Conservation (phyloP, 1,140 invertebrate genomes). For the Dolichoris vasculosae region DNA sequence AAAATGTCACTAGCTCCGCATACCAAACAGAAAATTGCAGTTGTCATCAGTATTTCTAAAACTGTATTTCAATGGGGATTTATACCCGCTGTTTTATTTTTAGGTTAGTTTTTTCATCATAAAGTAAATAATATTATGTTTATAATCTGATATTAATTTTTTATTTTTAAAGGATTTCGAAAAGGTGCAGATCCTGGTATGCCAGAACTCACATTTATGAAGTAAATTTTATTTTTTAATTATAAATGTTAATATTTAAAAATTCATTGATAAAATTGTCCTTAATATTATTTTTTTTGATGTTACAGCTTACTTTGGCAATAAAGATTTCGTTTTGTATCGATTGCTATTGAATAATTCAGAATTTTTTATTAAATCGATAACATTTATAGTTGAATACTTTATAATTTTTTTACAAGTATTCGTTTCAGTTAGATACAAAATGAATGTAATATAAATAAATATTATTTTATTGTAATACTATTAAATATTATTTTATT, state of each 20-base stretch:
- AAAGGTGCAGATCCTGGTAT: slow-evolving; percentile 80
- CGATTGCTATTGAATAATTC: background rate
- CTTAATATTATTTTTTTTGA: slow-evolving; percentile 41
- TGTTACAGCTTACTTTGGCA: slow-evolving; percentile 75
- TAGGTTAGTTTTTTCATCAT: slow-evolving; percentile 75
- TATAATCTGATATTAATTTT: slow-evolving; percentile 46
- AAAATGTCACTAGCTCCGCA: slow-evolving; percentile 71
- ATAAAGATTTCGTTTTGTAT: slow-evolving; percentile 56
- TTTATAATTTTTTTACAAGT: slow-evolving; percentile 16
- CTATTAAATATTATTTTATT: background rate
- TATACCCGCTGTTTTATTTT: slow-evolving; percentile 80
- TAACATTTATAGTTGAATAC: background rate
- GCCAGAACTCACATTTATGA: slow-evolving; percentile 76
- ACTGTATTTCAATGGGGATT: slow-evolving; percentile 82
- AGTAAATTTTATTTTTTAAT: slow-evolving; percentile 67
- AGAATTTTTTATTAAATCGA: background rate
- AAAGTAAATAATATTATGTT: background rate
- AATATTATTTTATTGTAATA: slow-evolving; percentile 17
- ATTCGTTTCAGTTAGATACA: background rate
- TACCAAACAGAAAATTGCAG: slow-evolving; percentile 77
- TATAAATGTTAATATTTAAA: background rate
- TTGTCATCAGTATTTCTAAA: slow-evolving; percentile 77
- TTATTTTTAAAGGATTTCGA: slow-evolving; percentile 74
- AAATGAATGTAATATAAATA: slow-evolving; percentile 39
- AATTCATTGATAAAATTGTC: background rate